These are phyloP conservation scores for Syritta pipiens DNA, from an alignment of 2,888 invertebrate genomes.

Conservation along the genomic window DNA sequence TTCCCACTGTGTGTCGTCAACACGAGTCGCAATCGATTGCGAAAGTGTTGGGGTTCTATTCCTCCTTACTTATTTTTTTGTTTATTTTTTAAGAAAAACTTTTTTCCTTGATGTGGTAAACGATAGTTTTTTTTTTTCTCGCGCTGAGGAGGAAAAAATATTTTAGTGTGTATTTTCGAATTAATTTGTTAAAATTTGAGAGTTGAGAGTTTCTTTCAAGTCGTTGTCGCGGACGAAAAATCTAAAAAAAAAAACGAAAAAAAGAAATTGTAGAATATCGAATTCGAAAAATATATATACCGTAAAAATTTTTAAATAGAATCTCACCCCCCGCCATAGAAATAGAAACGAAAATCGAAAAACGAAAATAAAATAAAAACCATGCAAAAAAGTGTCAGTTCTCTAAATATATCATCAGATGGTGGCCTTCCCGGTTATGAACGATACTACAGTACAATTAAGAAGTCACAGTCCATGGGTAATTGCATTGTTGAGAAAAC, in stretches of 20 bases:
- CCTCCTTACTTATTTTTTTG: too few species aligned
- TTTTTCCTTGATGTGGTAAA: not conserved
- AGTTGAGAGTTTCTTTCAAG: not conserved
- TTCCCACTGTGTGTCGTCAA: too few species aligned
- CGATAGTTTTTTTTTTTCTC: not conserved
- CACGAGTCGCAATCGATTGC: too few species aligned
- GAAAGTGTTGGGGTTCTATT: constrained; percentile 38
- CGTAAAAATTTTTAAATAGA: too few species aligned
- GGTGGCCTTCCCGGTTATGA: constrained; percentile 22
- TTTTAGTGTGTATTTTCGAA: too few species aligned
- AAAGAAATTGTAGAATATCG: not conserved
- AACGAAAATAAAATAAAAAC: too few species aligned
- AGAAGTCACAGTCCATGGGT: constrained; percentile 80
- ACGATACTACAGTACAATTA: constrained; percentile 64
- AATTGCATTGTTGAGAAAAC: constrained; percentile 84
- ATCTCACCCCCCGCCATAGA: too few species aligned
- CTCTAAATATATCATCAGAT: constrained; percentile 49
- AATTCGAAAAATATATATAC: too few species aligned
- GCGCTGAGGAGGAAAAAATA: too few species aligned
- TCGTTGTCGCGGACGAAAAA: not conserved
- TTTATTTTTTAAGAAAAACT: too few species aligned
- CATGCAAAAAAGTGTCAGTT: constrained; percentile 65
- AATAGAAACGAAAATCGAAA: too few species aligned
- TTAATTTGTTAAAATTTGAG: not conserved
- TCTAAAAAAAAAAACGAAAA: not conserved